Percentiles rank a stretch among this genome's conserved stretches.
Evolutionary conservation across 2,797 vertebrate species (phyloP).

Genomic region (Halcyon leucocephala): DNA sequence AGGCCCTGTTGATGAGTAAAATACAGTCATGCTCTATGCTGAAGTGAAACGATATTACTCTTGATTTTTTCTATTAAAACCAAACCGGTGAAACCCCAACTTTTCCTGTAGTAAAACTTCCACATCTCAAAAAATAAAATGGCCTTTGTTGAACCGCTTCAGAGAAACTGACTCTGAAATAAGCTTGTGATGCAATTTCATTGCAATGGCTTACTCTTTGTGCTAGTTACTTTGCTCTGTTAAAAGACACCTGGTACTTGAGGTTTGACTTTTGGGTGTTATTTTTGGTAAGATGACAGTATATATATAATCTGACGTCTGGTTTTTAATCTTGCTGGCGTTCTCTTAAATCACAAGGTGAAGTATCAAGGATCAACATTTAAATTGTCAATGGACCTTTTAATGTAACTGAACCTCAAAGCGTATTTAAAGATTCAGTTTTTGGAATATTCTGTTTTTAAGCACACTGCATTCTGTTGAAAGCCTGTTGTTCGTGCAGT

Average conservation of each 20-base stretch:
- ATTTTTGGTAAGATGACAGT: neutral
- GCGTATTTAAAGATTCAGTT: neutral
- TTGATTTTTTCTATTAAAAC: neutral
- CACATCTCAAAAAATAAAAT: neutral
- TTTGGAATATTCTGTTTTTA: neutral
- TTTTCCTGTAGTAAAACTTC: neutral
- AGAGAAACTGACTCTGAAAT: neutral
- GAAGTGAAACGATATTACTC: neutral
- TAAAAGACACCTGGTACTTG: neutral
- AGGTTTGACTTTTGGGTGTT: neutral
- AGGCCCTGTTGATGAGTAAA: neutral
- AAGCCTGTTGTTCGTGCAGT: neutral
- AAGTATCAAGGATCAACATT: neutral
- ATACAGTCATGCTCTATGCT: neutral
- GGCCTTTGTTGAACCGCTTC: neutral
- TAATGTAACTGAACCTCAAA: neutral
- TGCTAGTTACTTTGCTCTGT: neutral
- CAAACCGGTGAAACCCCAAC: neutral
- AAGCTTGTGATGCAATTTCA: neutral
- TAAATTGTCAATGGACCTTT: neutral
- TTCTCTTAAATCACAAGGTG: neutral
- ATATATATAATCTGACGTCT: neutral
- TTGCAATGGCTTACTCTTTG: neutral
- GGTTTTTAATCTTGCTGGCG: neutral
- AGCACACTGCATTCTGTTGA: neutral